These are phyloP conservation scores for Callaeas wilsoni DNA, from an alignment of 2,113 vertebrate species.

Conservation along the genomic window DNA sequence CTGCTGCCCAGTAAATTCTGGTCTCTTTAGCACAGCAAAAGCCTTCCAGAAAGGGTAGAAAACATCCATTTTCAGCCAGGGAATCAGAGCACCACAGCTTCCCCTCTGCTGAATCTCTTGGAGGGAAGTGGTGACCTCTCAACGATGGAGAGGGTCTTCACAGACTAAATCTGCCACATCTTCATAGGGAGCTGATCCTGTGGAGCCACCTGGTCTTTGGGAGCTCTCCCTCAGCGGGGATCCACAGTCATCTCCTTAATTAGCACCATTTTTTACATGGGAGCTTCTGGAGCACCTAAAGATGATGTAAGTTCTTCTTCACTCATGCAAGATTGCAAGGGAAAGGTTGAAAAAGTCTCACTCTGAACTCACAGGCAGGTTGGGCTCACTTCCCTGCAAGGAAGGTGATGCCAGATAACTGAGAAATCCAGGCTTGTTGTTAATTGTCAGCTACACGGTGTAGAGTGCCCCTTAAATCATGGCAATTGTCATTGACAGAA, in stretches of 20 bases:
- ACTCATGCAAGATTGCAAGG: not conserved
- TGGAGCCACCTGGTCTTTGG: not conserved
- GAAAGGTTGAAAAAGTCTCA: not conserved
- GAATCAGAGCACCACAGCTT: not conserved
- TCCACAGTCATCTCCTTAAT: not conserved
- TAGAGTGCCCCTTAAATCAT: not conserved
- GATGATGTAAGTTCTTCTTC: not conserved
- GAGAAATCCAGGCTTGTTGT: not conserved
- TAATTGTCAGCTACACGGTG: not conserved
- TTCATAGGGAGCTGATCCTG: not conserved
- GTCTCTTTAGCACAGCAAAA: not conserved
- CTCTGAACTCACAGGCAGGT: not conserved
- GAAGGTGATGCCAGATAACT: not conserved
- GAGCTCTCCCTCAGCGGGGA: not conserved
- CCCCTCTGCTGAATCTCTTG: not conserved
- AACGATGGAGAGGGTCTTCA: not conserved
- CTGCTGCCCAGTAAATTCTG: not conserved
- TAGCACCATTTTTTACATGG: not conserved
- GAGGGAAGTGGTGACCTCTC: not conserved
- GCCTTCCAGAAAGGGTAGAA: not conserved
- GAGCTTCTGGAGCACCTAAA: not conserved
- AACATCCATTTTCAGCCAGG: not conserved
- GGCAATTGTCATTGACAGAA: not conserved
- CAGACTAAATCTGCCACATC: not conserved
- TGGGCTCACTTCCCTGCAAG: not conserved